phyloP scores from a whole-genome alignment of 2,888 invertebrate genomes.

The Nomada hirtipes region DNA sequence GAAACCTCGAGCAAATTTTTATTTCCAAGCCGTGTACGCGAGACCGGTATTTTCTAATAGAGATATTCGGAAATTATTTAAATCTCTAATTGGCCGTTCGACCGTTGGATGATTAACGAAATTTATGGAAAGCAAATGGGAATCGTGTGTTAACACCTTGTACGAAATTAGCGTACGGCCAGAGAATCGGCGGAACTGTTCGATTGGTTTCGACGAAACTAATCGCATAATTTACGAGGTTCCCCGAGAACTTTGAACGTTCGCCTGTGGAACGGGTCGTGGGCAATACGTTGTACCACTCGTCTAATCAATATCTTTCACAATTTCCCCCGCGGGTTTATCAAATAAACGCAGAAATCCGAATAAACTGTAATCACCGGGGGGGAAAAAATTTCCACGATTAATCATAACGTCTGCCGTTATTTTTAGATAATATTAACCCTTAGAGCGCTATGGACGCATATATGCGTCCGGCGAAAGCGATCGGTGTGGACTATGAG shows the following conservation, averaged over 20 bases:
- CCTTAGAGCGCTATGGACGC: too few species aligned
- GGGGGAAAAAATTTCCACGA: not conserved
- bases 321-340: slow-evolving; percentile 19
- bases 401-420: too few species aligned
- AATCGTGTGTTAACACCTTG: slow-evolving; percentile 14
- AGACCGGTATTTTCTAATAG: too few species aligned
- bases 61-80: not conserved
- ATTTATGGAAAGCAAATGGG: slow-evolving; percentile 23
- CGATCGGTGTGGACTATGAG: too few species aligned
- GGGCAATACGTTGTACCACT: slow-evolving; percentile 5
- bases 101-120: not conserved
- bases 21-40: too few species aligned
- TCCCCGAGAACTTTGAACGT: slow-evolving; percentile 1
- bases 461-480: too few species aligned
- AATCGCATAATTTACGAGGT: slow-evolving; percentile 34
- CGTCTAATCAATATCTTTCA: slow-evolving; percentile 9
- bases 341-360: slow-evolving; percentile 11
- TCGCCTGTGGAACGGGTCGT: slow-evolving; percentile 20
- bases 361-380: not conserved
- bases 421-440: too few species aligned
- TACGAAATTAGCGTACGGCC: not conserved
- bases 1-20: not conserved
- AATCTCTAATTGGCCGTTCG: slow-evolving; percentile 9
- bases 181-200: not conserved
- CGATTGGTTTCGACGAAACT: not conserved